Base-by-base conservation (phyloP, 2,888 invertebrate species). In the Scrobipalpa costella region DNA sequence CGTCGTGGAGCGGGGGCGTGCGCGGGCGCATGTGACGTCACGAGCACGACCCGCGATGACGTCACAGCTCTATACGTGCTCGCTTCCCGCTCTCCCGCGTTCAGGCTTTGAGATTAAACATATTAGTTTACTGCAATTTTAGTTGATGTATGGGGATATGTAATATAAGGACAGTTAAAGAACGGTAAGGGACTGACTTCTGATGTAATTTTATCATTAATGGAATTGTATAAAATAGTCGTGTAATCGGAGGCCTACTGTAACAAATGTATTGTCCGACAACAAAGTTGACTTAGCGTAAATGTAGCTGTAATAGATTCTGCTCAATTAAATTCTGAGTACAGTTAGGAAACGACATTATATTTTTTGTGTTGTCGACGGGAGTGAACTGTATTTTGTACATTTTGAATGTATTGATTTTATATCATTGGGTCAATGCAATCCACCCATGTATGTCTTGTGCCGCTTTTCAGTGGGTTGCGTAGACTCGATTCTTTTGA, bases 281-380 rank as follows among this genome's bases (percentile, higher is more conserved):
- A 86, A 87, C 87, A 84, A 85, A 86, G 86, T 88, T 87, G 86
- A 88, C 76, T 81, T 88, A 88, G 87, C 83, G 72, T 88, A 85
- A 84, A 70, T 78, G 80, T 89, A 89, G 86, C 77, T 84, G 74
- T 89, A 88, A 85, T 80, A 81, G 80, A 83, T 83, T 73, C 83
- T 90, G 90, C 90, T 90, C 90, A 90, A 90, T 90, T 84, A 82
- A 84, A 83, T 79, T 83, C 81, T 82, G 88, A 86, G 88, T 85
- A 82, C 83, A 83, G 83, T 79, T 81, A 85, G 83, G 79, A 75
- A 84, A 80, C 84, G 17, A 77, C 76, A 73, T 74, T 77, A 75
- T 73, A 50, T 50, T 50, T 15, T 71, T 75, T 73, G 73, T 76
- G 80, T 76, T 79, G 78, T 76, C 70, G 69, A 57, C 66, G 80